Evolutionary conservation across 2,797 vertebrate genomes (phyloP).

Genomic region (Capromys pilorides): DNA sequence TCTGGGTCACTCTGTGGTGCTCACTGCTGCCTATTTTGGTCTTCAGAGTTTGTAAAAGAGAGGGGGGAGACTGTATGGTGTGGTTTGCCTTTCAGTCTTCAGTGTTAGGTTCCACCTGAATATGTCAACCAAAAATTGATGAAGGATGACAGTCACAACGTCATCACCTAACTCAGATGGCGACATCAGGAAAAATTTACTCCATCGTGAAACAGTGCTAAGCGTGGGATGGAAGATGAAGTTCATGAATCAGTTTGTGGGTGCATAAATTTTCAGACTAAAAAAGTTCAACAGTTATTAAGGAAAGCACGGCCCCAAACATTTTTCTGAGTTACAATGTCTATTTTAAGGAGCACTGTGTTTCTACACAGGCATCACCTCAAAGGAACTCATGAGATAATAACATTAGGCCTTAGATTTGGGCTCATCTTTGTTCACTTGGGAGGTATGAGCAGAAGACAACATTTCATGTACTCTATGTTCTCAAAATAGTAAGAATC

Average conservation of each 20-base stretch:
- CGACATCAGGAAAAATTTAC: background rate
- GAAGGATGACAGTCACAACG: background rate
- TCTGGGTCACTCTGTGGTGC: background rate
- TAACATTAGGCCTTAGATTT: background rate
- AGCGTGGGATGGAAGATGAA: background rate
- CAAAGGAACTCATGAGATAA: constrained; percentile 43
- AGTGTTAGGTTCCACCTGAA: background rate
- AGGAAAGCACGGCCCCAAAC: background rate
- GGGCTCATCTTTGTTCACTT: background rate
- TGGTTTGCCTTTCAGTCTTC: background rate
- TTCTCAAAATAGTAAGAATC: background rate
- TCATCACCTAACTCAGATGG: background rate
- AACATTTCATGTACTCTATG: background rate
- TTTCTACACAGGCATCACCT: constrained; percentile 11
- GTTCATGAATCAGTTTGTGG: background rate
- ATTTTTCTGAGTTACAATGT: constrained; percentile 37
- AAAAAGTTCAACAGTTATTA: constrained; percentile 7
- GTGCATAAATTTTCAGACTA: background rate
- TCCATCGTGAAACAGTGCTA: background rate
- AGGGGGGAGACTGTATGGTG: background rate
- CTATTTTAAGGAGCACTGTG: background rate
- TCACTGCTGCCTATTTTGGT: background rate
- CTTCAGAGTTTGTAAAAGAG: background rate
- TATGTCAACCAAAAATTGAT: background rate
- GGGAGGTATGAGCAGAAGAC: constrained; percentile 1